These are phyloP conservation scores for Microtus oregoni DNA, from an alignment of 2,113 vertebrate genomes.

Conservation along the genomic window DNA sequence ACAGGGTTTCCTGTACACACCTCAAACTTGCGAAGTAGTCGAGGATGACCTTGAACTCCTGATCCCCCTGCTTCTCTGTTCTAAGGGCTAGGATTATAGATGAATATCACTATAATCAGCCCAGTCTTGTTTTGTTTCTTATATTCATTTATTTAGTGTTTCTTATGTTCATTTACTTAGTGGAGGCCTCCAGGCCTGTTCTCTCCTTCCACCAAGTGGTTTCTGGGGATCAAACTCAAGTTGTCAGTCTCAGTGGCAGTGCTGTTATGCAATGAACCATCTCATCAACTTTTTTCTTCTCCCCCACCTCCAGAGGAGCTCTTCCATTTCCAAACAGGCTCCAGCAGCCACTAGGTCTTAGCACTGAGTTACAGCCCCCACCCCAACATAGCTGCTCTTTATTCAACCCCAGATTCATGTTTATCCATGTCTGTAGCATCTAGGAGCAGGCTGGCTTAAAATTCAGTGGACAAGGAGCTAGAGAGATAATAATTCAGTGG, in stretches of 20 bases:
- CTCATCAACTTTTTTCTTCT: no score
- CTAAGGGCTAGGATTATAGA: not conserved
- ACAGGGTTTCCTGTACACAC: not conserved
- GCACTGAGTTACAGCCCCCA: not conserved
- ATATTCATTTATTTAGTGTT: not conserved
- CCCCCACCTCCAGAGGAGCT: not conserved
- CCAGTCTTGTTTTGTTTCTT: not conserved
- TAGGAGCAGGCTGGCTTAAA: not conserved
- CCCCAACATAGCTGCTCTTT: not conserved
- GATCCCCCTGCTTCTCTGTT: not conserved
- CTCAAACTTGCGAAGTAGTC: not conserved
- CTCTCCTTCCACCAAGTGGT: not conserved
- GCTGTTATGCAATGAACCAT: not conserved
- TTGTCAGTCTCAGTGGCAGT: not conserved
- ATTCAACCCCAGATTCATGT: not conserved
- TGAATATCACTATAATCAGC: not conserved
- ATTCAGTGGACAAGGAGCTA: not conserved
- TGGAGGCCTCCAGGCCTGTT: not conserved
- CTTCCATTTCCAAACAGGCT: not conserved
- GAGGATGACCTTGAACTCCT: no score
- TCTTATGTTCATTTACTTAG: not conserved
- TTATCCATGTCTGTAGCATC: not conserved
- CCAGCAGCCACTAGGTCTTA: not conserved
- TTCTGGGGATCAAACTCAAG: not conserved
- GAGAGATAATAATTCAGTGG: not conserved